These are phyloP conservation scores for Entomobrya proxima DNA, from an alignment of 2,888 invertebrate species.

Conservation along the genomic window DNA sequence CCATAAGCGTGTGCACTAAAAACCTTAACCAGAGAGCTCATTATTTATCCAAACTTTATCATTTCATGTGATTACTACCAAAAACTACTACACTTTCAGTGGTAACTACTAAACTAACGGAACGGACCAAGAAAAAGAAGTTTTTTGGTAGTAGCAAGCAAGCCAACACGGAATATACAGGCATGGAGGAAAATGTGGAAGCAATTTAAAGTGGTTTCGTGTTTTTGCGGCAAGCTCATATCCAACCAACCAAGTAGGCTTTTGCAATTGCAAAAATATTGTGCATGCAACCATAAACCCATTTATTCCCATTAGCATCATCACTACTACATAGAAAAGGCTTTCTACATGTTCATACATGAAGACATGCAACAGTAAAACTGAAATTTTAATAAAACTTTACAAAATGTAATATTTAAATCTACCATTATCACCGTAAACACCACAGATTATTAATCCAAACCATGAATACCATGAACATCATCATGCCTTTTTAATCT, in stretches of 20 bases:
- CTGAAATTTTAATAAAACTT: too few relatives aligned
- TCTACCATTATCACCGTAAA: too few relatives aligned
- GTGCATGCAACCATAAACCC: slow-evolving; percentile 39
- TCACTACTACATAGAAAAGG: neutral
- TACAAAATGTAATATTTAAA: too few relatives aligned
- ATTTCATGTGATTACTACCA: slow-evolving; percentile 48
- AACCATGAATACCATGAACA: too few relatives aligned
- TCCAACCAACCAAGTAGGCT: too few relatives aligned
- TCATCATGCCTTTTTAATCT: too few relatives aligned
- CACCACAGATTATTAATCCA: too few relatives aligned
- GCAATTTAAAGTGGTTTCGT: slow-evolving; percentile 31
- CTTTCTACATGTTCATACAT: neutral
- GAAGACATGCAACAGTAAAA: too few relatives aligned
- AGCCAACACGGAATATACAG: neutral
- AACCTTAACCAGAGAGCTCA: slow-evolving; percentile 21
- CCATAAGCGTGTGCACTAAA: too few relatives aligned
- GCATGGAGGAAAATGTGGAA: neutral
- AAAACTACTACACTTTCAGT: neutral
- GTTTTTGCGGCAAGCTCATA: neutral
- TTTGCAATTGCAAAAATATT: slow-evolving; percentile 19
- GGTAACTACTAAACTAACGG: too few relatives aligned
- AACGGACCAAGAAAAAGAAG: too few relatives aligned
- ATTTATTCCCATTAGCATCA: slow-evolving; percentile 49
- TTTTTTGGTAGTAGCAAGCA: too few relatives aligned
- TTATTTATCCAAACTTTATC: slow-evolving; percentile 55